Base-by-base conservation (phyloP, 2,113 vertebrate species). In the Apeltes quadracus region DNA sequence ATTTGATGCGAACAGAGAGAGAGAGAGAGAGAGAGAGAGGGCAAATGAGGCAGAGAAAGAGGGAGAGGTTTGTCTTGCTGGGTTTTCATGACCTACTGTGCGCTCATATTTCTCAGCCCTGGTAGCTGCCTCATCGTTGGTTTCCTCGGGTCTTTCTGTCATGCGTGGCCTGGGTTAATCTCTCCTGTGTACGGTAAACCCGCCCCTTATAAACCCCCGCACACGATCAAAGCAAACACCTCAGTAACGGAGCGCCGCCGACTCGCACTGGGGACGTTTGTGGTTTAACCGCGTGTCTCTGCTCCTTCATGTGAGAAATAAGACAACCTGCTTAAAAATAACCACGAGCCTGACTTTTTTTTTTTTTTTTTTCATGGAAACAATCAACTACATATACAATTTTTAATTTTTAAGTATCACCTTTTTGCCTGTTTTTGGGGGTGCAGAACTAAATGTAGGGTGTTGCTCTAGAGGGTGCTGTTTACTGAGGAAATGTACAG, bases 401-500 rank as follows among this genome's bases (percentile, higher is more conserved):
- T n/a, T n/a, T n/a, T n/a, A 14, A 39, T 56, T 72, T 54, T 76
- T 46, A 48, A 1, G 23, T 13, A 27, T 41, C 3, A 11, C 7
- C 34, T 20, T 57, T 27, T 55, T 38, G 44, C n/a, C 34, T 61
- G 44, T 32, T 71, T n/a, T 22, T 63, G 32, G 46, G 55, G 59
- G 38, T 59, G 16, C 56, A 80, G 38, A 68, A 43, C 0, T 54
- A 22, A 54, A 48, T 51, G 70, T 56, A 5, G 22, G 54, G 54
- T 65, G 55, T 38, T 76, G 61, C 90, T 92, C 85, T 89, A 93
- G 91, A 89, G 88, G 91, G 91, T 79, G 91, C 91, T 91, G 87
- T 93, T 90, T 44, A 84, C 90, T 90, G 84, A 87, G 54, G 69
- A 84, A 79, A 86, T 51, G 48, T 20, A 16, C 44, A 3, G 44